Evolutionary conservation across 2,113 vertebrate genomes (phyloP).

Genomic region (Apeltes quadracus): DNA sequence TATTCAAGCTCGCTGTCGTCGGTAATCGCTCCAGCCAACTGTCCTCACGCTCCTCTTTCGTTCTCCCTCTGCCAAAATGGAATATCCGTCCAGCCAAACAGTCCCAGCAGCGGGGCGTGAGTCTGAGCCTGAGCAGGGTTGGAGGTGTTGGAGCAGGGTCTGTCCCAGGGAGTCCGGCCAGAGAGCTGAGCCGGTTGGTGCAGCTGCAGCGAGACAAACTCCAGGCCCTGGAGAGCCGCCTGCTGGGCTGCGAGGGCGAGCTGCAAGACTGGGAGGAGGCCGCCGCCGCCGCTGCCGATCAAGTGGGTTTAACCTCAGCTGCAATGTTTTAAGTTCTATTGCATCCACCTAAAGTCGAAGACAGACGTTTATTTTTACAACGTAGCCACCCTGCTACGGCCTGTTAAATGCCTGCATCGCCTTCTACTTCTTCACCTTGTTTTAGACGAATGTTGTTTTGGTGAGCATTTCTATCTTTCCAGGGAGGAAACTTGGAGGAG

Average conservation of each 20-base stretch:
- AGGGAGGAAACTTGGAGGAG: constrained; percentile 81
- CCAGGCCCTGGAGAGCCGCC: constrained; percentile 86
- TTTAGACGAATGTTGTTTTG: too few relatives aligned
- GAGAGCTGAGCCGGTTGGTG: constrained; percentile 88
- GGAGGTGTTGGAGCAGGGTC: constrained; percentile 53
- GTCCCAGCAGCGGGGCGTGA: constrained; percentile 58
- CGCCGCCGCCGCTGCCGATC: constrained; percentile 26
- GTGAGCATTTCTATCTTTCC: neutral
- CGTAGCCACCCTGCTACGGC: neutral
- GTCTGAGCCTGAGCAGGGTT: constrained; percentile 63
- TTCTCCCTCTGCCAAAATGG: neutral
- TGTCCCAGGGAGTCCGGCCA: constrained; percentile 69
- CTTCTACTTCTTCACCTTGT: constrained; percentile 1
- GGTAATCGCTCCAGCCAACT: neutral
- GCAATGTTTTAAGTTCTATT: neutral
- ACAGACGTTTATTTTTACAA: neutral
- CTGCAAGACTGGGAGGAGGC: constrained; percentile 88
- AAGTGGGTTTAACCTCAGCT: constrained; percentile 53
- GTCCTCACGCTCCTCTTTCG: neutral
- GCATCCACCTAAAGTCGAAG: neutral
- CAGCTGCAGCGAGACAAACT: constrained; percentile 91
- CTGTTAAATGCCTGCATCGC: neutral
- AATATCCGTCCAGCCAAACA: constrained; percentile 63
- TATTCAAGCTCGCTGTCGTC: neutral
- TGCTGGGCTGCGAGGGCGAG: constrained; percentile 87